phyloP scores from a whole-genome alignment of 2,888 invertebrate species.

The Dinocampus coccinellae region DNA sequence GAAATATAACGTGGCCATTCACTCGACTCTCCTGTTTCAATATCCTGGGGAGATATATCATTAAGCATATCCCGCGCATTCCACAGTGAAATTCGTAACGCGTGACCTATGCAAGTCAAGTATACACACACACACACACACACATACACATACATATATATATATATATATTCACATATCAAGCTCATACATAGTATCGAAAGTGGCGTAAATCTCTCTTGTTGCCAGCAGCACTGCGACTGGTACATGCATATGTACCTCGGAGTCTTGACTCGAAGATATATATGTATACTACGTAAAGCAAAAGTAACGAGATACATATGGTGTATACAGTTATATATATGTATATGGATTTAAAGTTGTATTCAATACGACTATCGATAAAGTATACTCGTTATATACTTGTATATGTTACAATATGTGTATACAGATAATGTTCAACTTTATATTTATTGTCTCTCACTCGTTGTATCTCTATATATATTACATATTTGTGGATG shows the following conservation, averaged over 20 bases:
- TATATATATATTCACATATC: background rate
- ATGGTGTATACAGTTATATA: background rate
- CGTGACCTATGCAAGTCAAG: constrained; percentile 35
- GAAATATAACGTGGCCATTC: constrained; percentile 21
- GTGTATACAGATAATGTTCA: too few species aligned
- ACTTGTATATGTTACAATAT: too few species aligned
- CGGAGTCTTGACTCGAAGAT: constrained; percentile 10
- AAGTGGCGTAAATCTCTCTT: constrained; percentile 33
- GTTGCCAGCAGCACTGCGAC: constrained; percentile 11
- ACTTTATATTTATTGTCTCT: too few species aligned
- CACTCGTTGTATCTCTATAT: too few species aligned
- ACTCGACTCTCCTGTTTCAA: constrained; percentile 35
- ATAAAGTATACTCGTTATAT: background rate
- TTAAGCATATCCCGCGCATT: constrained; percentile 37
- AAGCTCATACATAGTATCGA: constrained; percentile 23
- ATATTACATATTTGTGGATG: too few species aligned
- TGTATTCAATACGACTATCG: constrained; percentile 14
- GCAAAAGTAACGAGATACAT: constrained; percentile 22
- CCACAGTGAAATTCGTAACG: constrained; percentile 38
- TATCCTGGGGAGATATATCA: constrained; percentile 38
- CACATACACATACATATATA: background rate
- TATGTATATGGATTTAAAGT: constrained; percentile 13
- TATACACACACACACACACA: background rate
- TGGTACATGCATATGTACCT: background rate
- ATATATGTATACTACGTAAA: constrained; percentile 26